These are phyloP conservation scores for Alviniconcha marisindica DNA, from an alignment of 1,140 invertebrate species.

Conservation along the genomic window DNA sequence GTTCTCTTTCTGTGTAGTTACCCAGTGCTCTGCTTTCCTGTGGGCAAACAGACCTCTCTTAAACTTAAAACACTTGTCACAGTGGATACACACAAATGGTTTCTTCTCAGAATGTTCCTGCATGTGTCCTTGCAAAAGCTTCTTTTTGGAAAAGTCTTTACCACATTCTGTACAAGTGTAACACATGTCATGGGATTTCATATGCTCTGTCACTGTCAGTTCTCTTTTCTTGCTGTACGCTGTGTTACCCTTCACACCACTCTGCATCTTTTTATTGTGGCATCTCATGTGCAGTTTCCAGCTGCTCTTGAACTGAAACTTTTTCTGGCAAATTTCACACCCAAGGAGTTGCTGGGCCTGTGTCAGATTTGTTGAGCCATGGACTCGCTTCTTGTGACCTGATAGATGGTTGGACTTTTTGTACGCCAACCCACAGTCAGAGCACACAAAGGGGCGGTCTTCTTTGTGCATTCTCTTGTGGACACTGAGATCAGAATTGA, in stretches of 20 bases:
- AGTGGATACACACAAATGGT: not conserved
- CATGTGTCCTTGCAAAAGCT: not conserved
- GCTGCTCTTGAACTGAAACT: not conserved
- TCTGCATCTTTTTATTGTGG: not conserved
- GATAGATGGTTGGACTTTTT: not conserved
- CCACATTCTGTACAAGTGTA: too few relatives aligned
- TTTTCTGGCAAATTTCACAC: not conserved
- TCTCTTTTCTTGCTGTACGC: too few relatives aligned
- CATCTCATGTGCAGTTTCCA: not conserved
- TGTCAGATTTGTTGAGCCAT: not conserved
- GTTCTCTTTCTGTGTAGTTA: not conserved
- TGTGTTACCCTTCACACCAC: too few relatives aligned
- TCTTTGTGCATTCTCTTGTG: not conserved
- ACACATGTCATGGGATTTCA: too few relatives aligned
- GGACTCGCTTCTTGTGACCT: not conserved
- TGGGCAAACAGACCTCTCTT: not conserved
- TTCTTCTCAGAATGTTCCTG: not conserved
- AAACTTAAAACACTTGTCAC: not conserved
- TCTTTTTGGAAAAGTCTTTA: too few relatives aligned
- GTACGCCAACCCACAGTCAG: not conserved
- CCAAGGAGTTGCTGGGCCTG: not conserved
- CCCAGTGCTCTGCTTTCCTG: not conserved
- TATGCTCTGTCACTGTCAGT: too few relatives aligned
- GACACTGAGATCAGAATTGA: not conserved
- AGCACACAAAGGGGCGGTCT: not conserved